A percentile compares a stretch with the other conserved stretches of the same genome.
Evolutionary conservation across 1,140 invertebrate species (phyloP).

Genomic region (Trichonephila clavata): DNA sequence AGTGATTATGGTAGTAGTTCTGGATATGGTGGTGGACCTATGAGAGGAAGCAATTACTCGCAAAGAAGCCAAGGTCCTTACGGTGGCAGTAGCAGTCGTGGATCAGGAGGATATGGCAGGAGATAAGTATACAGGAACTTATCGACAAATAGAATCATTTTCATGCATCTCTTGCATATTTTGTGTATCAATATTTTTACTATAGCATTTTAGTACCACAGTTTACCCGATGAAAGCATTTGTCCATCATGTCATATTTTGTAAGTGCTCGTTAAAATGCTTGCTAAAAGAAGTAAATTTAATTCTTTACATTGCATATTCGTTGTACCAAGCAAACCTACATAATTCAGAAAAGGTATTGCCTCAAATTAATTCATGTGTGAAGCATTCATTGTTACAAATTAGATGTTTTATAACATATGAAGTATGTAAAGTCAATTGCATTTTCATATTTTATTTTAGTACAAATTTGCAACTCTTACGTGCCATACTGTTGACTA

Average conservation of each 20-base stretch:
- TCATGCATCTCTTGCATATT: constrained; percentile 32
- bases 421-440: too few relatives aligned
- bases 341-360: too few relatives aligned
- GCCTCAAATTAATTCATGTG: too few relatives aligned
- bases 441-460: too few relatives aligned
- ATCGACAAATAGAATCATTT: neutral
- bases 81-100: constrained; percentile 61
- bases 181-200: neutral
- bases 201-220: neutral
- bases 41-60: constrained; percentile 57
- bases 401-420: too few relatives aligned
- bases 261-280: neutral
- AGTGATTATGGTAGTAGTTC: constrained; percentile 15
- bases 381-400: too few relatives aligned
- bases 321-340: too few relatives aligned
- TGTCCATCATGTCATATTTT: neutral
- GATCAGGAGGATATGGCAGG: constrained; percentile 2
- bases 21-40: constrained; percentile 76
- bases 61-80: constrained; percentile 77
- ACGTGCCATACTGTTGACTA: too few relatives aligned
- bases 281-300: neutral
- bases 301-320: too few relatives aligned
- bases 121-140: neutral
- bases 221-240: neutral
- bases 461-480: too few relatives aligned